Evolutionary conservation across 2,888 invertebrate genomes (phyloP).

Genomic region (Baronia brevicornis): DNA sequence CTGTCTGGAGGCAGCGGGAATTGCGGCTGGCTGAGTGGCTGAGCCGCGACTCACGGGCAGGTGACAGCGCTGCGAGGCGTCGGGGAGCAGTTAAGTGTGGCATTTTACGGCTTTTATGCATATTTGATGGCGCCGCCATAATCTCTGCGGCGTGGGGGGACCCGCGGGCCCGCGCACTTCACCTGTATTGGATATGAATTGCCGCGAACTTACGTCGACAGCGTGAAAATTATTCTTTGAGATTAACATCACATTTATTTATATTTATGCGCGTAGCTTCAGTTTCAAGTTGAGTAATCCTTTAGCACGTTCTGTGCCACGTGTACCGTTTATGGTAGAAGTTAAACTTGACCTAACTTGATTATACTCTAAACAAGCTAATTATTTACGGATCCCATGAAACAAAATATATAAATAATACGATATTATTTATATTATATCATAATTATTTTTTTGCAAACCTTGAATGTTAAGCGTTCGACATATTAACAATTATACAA

Average conservation of each 20-base stretch:
- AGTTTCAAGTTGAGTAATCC: too few species aligned
- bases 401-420: too few species aligned
- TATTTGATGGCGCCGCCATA: conserved; percentile 74
- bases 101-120: conserved; percentile 76
- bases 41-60: conserved; percentile 34
- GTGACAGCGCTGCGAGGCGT: conserved; percentile 53
- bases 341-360: too few species aligned
- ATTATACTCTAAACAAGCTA: too few species aligned
- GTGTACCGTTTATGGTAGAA: too few species aligned
- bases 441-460: too few species aligned
- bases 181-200: conserved; percentile 55
- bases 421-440: too few species aligned
- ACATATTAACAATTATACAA: too few species aligned
- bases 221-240: conserved; percentile 12
- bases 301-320: too few species aligned
- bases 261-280: conserved; percentile 10
- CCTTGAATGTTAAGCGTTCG: too few species aligned
- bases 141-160: conserved; percentile 59
- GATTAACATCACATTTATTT: conserved; percentile 7
- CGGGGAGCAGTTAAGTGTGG: conserved; percentile 70
- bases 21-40: conserved; percentile 19
- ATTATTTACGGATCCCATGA: too few species aligned
- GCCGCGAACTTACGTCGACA: conserved; percentile 29
- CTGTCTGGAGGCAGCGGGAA: conserved; percentile 47
- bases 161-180: conserved; percentile 24